phyloP scores from a whole-genome alignment of 2,113 vertebrate species.

The Sorex araneus region DNA sequence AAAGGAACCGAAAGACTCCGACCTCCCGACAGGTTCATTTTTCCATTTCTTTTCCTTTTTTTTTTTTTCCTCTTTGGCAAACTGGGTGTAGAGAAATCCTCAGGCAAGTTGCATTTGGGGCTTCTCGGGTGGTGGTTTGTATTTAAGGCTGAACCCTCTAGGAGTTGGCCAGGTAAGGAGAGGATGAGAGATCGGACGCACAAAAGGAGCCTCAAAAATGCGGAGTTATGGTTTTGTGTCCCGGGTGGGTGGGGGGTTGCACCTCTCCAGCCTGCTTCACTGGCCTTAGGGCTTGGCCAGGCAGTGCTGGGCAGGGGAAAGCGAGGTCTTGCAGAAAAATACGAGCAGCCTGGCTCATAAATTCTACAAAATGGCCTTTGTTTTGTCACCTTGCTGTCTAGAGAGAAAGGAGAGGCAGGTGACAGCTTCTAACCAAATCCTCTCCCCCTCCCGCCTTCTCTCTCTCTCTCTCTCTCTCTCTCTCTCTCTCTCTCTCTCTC shows the following conservation, averaged over 20 bases:
- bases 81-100: no score
- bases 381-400: neutral
- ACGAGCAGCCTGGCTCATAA: neutral
- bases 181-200: neutral
- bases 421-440: slow-evolving; percentile 69
- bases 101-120: neutral
- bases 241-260: no score
- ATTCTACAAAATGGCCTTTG: slow-evolving; percentile 31
- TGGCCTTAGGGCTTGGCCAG: no score
- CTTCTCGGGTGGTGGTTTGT: neutral
- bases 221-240: no score
- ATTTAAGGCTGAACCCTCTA: neutral
- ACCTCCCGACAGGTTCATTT: no score
- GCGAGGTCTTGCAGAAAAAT: neutral
- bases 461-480: neutral
- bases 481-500: slow-evolving; percentile 4
- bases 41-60: no score
- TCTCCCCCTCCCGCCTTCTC: slow-evolving; percentile 29
- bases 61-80: no score
- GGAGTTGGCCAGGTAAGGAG: neutral
- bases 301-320: no score
- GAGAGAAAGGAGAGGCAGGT: slow-evolving; percentile 72
- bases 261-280: no score
- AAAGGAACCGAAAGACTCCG: no score
- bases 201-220: neutral